phyloP scores from a whole-genome alignment of 1,140 invertebrate genomes.

The Aphaenogaster rudis region DNA sequence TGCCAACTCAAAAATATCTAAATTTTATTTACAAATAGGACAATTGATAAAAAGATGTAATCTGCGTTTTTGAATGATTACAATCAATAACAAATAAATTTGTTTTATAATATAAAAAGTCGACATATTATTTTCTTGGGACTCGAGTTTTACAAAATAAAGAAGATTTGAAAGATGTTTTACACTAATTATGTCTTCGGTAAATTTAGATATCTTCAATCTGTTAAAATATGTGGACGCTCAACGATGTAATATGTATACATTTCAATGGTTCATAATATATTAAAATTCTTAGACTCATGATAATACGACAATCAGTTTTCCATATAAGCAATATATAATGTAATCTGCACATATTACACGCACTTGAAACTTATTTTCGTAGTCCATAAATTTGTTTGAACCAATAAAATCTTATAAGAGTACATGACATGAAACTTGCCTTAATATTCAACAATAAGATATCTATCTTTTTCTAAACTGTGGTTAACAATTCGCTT shows the following conservation, averaged over 20 bases:
- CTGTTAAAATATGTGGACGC: constrained; percentile 12
- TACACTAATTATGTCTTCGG: constrained; percentile 17
- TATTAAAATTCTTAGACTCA: constrained; percentile 22
- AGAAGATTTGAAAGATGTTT: neutral
- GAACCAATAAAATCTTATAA: constrained; percentile 26
- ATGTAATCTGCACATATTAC: neutral
- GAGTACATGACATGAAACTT: constrained; percentile 12
- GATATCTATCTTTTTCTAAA: constrained; percentile 21
- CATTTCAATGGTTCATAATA: constrained; percentile 14
- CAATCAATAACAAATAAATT: constrained; percentile 5
- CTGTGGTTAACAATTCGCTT: constrained; percentile 31
- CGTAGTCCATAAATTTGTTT: constrained; percentile 4
- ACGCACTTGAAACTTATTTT: neutral
- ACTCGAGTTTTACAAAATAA: neutral
- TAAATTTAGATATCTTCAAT: constrained; percentile 48
- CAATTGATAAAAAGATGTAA: neutral
- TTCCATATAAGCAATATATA: constrained; percentile 3
- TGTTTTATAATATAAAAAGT: constrained; percentile 7
- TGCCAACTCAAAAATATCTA: neutral
- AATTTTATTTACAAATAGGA: constrained; percentile 30
- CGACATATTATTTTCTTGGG: neutral
- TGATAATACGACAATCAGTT: neutral
- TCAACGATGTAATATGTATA: constrained; percentile 5
- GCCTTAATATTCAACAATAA: constrained; percentile 29
- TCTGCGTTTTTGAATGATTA: neutral